These are phyloP conservation scores for Dendrocopos noguchii DNA, from an alignment of 2,113 vertebrate species.

Conservation along the genomic window DNA sequence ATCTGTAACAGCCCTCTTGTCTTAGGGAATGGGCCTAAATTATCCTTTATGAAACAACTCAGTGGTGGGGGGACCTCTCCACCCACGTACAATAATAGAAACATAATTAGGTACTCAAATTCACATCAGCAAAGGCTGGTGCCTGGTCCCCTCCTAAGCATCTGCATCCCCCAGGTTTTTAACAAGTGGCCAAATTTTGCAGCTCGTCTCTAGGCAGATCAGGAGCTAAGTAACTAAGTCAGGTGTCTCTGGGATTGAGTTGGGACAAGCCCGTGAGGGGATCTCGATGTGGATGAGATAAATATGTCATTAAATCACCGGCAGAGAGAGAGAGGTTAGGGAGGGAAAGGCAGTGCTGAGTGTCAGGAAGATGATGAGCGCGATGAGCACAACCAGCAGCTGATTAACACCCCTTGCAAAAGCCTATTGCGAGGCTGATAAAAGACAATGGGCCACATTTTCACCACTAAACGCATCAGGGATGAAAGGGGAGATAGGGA, in stretches of 20 bases:
- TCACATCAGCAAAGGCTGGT: not conserved
- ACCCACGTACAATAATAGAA: not conserved
- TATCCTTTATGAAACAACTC: not conserved
- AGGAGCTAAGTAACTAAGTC: not conserved
- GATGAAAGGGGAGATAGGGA: not conserved
- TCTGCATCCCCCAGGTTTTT: not conserved
- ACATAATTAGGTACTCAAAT: not conserved
- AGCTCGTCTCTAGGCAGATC: not conserved
- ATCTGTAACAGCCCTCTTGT: not conserved
- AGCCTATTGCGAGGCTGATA: conserved; percentile 8
- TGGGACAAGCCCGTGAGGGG: not conserved
- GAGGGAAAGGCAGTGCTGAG: not conserved
- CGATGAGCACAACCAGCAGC: not conserved
- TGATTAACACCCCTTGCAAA: not conserved
- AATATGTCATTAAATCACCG: conserved; percentile 10
- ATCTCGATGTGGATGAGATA: conserved; percentile 31
- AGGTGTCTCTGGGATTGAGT: conserved; percentile 44
- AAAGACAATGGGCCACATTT: conserved; percentile 45
- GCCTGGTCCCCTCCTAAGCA: not conserved
- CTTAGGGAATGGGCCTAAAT: not conserved
- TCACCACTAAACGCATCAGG: conserved; percentile 23
- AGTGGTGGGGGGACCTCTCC: not conserved
- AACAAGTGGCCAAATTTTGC: not conserved
- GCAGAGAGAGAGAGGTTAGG: not conserved
- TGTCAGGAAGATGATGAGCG: not conserved